These are phyloP conservation scores for Elysia chlorotica DNA, from an alignment of 1,140 invertebrate species.

Conservation along the genomic window DNA sequence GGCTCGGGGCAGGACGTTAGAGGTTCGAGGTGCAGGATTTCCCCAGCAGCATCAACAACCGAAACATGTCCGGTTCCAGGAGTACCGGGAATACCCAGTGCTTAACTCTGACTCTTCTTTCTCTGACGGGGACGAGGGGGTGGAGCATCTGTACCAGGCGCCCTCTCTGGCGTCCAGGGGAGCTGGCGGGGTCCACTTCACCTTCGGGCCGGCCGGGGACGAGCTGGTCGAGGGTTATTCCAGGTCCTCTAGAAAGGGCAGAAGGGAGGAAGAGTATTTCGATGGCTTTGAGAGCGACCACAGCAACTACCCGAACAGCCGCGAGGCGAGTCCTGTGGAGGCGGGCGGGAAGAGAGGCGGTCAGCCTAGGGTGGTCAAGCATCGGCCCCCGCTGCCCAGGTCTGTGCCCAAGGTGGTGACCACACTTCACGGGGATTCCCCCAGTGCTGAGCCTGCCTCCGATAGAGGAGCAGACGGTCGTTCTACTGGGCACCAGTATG, in stretches of 20 bases:
- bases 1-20: too few relatives aligned
- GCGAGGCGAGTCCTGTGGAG: neutral
- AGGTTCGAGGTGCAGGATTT: too few relatives aligned
- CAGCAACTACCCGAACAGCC: slow-evolving; percentile 8
- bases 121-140: slow-evolving; percentile 24
- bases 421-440: neutral
- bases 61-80: neutral
- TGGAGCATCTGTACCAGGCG: slow-evolving; percentile 27
- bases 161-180: neutral
- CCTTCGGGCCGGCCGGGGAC: slow-evolving; percentile 18
- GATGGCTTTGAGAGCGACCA: slow-evolving; percentile 10
- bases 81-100: neutral
- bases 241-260: neutral
- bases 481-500: slow-evolving; percentile 16
- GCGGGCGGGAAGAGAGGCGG: neutral
- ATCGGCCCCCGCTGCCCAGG: neutral
- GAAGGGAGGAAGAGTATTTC: neutral
- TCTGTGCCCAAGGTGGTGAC: neutral
- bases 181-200: slow-evolving; percentile 4
- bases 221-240: too few relatives aligned
- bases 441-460: too few relatives aligned
- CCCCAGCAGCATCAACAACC: too few relatives aligned
- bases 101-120: slow-evolving; percentile 25
- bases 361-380: neutral
- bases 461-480: too few relatives aligned